Base-by-base conservation (phyloP, 1,140 invertebrate species). In the Drosophila nasuta region DNA sequence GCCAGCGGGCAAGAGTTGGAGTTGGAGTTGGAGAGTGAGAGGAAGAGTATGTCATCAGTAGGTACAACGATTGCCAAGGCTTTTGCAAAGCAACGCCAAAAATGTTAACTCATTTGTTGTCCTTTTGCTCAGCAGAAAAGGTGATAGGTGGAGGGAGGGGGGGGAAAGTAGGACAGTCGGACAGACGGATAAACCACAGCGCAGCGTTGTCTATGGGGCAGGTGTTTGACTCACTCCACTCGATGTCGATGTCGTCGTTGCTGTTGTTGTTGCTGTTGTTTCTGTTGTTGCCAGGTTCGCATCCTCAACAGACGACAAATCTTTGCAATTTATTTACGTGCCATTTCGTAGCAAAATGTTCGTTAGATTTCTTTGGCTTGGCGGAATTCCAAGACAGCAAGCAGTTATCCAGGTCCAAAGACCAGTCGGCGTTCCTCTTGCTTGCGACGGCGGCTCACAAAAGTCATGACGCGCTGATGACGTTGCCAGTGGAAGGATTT, bases 291-390 rank as follows among this genome's bases (percentile, higher is more conserved):
- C 35, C 71, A 68, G 65, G 65, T 63, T 43, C 49, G 65, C 57
- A 75, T 75, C 35, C 67, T 71, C 59, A 75, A 59, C 67, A 75
- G 59, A 89, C 85, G 85, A 89, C 85, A 89, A 89, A 89, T 89
- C 85, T 89, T 89, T 89, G 85, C 85, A 89, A 89, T 89, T 89
- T 89, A 89, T 89, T 89, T 89, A 89, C 85, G 85, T 89, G 85
- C 85, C 85, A 89, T 85, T 89, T 89, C 85, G 83, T 89, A 88
- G 85, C 60, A 70, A 82, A 75, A 88, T 88, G 82, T 87, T 88
- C 83, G 83, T 87, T 87, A 88, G 83, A 88, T 87, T 87, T 87
- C 83, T 82, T 88, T 87, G 80, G 83, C 74, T 82, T 89, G 85
- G 85, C 85, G 71, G 69, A 89, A 89, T 89, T 89, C 81, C 85